Base-by-base conservation (phyloP, 2,888 invertebrate genomes). In the Tetramorium bicarinatum region DNA sequence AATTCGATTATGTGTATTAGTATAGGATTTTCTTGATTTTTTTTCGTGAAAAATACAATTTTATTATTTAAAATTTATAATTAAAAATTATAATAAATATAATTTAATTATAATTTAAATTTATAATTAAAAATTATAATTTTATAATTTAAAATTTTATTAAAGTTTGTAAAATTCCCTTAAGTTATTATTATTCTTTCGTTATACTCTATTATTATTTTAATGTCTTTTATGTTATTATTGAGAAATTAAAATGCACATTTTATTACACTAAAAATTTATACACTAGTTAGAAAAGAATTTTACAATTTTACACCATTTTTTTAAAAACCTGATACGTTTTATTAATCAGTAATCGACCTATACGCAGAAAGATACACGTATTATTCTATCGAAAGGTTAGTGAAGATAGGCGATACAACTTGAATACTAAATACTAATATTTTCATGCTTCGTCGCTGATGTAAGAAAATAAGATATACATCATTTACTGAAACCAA, bases 321-420 rank as follows among this genome's bases (percentile, higher is more conserved):
- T 7, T 21, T 21, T 21, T 4, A 15, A 67, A 47, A 29, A 29
- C 9, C 8, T 21, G 3, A 18, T 9, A 44, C 25, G 15, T 67
- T 25, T 54, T 18, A 67, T 21, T 44, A 75, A 91, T 91, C 89
- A 88, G 72, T 83, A 91, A 85, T 91, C 90, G 41, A 82, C 41
- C 41, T 74, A 82, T 88, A 88, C 83, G 71, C 59, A 59, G 7
- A 59, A 13, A 59, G 15, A 84, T 62, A 64, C 18, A 79, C 80
- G 74, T 86, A 85, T 86, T 85, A 85, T 91, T 75, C 86, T 86
- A 87, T 89, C 86, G 80, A 91, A 90, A 91, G 92, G 91, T 87
- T 88, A 82, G 49, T 62, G 59, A 84, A 76, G 71, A 62, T 75
- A 69, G 29, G 4, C 76, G 71, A 89, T 87, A 88, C 87, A 86